phyloP scores from a whole-genome alignment of 2,888 invertebrate species.

The Nysson spinosus region DNA sequence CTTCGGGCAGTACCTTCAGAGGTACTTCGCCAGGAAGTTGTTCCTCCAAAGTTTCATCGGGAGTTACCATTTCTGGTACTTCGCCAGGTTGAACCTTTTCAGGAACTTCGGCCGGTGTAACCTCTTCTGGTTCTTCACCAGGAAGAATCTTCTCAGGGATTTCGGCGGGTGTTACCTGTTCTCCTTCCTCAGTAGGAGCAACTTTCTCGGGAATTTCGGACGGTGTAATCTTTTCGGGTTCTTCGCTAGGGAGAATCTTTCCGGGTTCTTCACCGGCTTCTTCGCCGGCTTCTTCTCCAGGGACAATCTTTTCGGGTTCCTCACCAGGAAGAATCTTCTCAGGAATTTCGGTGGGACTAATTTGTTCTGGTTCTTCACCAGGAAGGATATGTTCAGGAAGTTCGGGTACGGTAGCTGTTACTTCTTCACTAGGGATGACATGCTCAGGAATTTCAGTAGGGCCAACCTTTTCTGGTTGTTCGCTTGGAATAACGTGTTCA shows the following conservation, averaged over 20 bases:
- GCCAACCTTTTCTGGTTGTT: too few relatives aligned
- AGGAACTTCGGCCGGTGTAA: not conserved
- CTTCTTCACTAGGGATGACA: not conserved
- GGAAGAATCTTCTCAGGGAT: constrained; percentile 7
- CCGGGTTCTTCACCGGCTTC: not conserved
- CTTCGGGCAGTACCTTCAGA: constrained; percentile 11
- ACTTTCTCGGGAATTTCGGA: not conserved
- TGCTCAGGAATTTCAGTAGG: constrained; percentile 1
- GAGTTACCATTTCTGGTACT: constrained; percentile 12
- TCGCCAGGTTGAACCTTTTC: constrained; percentile 19
- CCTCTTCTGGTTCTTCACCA: constrained; percentile 38
- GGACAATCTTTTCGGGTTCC: constrained; percentile 12
- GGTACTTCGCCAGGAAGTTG: constrained; percentile 22
- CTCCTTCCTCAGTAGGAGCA: not conserved
- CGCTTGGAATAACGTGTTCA: too few relatives aligned
- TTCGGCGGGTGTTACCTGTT: not conserved
- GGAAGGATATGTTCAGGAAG: constrained; percentile 5
- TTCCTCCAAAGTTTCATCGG: constrained; percentile 16
- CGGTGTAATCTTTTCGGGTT: too few relatives aligned
- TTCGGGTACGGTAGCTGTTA: not conserved
- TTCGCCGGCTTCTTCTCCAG: constrained; percentile 15
- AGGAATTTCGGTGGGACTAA: constrained; percentile 12
- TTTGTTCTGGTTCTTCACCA: constrained; percentile 19
- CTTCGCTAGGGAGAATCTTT: not conserved
- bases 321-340: constrained; percentile 20